Conservation (phyloP, 2,113 vertebrate genomes). For the Vanacampus margaritifer region DNA sequence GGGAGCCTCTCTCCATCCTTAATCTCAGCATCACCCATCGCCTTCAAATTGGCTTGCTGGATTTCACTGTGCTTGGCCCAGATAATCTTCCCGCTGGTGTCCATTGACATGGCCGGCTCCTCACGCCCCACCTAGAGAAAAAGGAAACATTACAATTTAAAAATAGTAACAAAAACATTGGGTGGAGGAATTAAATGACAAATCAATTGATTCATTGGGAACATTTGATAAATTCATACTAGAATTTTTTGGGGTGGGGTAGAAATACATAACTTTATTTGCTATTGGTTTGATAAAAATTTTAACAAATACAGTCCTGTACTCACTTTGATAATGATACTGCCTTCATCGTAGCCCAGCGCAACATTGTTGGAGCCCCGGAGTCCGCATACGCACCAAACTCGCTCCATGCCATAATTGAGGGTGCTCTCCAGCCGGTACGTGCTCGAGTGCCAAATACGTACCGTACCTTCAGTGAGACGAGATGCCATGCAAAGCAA, state of each 20-base stretch:
- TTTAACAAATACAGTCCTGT: not conserved
- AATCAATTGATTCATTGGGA: not conserved
- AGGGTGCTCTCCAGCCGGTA: conserved; percentile 95
- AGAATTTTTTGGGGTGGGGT: no score
- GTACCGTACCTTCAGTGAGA: conserved; percentile 83
- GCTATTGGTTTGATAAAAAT: no score
- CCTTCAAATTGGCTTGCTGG: conserved; percentile 97
- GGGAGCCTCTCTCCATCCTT: conserved; percentile 96
- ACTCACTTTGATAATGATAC: conserved; percentile 96
- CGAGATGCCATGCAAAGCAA: not conserved
- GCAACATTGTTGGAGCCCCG: conserved; percentile 96
- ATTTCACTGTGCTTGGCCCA: conserved; percentile 98
- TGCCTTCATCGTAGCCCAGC: conserved; percentile 95
- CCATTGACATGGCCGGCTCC: conserved; percentile 99
- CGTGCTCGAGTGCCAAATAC: conserved; percentile 98
- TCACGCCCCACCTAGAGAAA: conserved; percentile 87
- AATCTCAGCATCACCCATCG: conserved; percentile 98
- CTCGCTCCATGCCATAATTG: conserved; percentile 97
- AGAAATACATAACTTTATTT: no score
- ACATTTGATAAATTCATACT: not conserved
- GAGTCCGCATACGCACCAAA: conserved; percentile 95
- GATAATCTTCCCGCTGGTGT: conserved; percentile 96
- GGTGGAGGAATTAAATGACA: not conserved
- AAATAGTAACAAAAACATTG: no score
- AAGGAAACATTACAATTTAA: conserved; percentile 3